These are phyloP conservation scores for Philaethria dido DNA, from an alignment of 2,888 invertebrate species.

Conservation along the genomic window DNA sequence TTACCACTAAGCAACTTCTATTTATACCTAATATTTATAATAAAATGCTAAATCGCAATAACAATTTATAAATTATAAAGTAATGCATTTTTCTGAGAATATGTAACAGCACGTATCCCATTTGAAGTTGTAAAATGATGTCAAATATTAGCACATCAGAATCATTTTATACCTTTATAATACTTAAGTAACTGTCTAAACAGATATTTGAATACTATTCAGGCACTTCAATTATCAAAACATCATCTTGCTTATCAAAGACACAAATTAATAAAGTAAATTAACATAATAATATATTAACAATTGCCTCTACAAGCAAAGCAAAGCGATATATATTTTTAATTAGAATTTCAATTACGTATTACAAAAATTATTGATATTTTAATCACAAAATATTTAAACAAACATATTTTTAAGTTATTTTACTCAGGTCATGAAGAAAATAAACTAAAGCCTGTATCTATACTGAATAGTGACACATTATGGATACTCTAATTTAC, in stretches of 20 bases:
- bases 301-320: not conserved
- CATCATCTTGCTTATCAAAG: not conserved
- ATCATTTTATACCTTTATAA: not conserved
- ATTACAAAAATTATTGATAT: too few relatives aligned
- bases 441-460: too few relatives aligned
- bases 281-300: not conserved
- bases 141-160: not conserved
- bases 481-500: too few relatives aligned
- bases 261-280: not conserved
- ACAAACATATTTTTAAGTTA: too few relatives aligned
- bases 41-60: not conserved
- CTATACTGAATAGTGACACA: too few relatives aligned
- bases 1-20: conserved; percentile 18
- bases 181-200: not conserved
- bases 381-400: too few relatives aligned
- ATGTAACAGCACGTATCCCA: not conserved
- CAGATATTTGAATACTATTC: conserved; percentile 33
- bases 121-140: too few relatives aligned
- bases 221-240: conserved; percentile 39
- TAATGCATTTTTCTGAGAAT: not conserved
- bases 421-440: too few relatives aligned
- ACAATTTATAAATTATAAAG: conserved; percentile 1
- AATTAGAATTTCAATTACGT: too few relatives aligned
- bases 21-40: conserved; percentile 2
- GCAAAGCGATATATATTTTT: not conserved